A percentile compares a stretch with the other conserved stretches of the same genome.
These are phyloP conservation scores for Vulpes vulpes DNA, from an alignment of 2,113 vertebrate species.

Conservation along the genomic window DNA sequence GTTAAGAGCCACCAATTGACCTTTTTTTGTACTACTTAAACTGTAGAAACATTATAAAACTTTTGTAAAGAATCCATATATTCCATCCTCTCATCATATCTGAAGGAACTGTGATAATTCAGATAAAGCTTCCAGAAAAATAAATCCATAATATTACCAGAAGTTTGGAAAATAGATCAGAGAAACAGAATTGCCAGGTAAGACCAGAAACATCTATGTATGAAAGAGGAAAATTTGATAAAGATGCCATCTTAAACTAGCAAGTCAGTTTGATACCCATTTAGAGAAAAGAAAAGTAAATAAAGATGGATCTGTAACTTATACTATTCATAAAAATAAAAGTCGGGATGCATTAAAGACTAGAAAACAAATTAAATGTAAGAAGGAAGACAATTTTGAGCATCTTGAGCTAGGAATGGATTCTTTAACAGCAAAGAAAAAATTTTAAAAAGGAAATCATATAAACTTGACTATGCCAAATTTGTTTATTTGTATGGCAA, in stretches of 20 bases:
- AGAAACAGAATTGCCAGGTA: neutral
- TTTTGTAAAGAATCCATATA: conserved; percentile 39
- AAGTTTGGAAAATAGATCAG: neutral
- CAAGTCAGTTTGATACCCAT: neutral
- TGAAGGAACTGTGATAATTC: conserved; percentile 44
- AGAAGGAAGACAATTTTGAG: neutral
- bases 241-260: neutral
- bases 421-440: neutral
- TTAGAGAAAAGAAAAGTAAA: neutral
- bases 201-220: neutral
- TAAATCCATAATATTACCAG: conserved; percentile 47
- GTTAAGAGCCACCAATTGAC: conserved; percentile 39
- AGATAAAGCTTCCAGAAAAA: conserved; percentile 43
- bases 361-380: neutral
- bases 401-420: neutral
- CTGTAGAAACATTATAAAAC: conserved; percentile 28
- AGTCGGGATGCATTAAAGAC: neutral
- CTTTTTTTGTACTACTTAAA: conserved; percentile 61
- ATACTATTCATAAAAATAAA: neutral
- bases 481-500: neutral
- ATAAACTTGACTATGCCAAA: neutral
- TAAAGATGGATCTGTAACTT: neutral
- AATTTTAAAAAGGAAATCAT: neutral
- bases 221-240: neutral
- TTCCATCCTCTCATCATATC: conserved; percentile 23